Evolutionary conservation across 2,888 invertebrate genomes (phyloP), one percentile per base, ranked within the genome.

Genomic region (Mystacides longicornis): DNA sequence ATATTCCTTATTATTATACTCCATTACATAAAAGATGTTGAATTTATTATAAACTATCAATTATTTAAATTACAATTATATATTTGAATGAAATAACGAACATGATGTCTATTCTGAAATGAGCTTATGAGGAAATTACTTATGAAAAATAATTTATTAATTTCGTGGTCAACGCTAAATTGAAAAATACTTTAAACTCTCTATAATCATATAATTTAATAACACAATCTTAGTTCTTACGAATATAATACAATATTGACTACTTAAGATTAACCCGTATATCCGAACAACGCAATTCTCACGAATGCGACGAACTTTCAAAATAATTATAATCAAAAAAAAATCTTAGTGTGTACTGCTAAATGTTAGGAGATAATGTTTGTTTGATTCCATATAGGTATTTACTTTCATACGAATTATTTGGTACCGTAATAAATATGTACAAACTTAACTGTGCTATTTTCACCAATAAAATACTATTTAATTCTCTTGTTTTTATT

Each of bases 231-330:
- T n/a, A n/a, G n/a, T n/a, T n/a, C 4, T 7, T 37, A 37, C 16
- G 14, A 16, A 14, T 37, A 37, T 14, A 14, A 37, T 7, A 37
- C 14, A 37, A 7, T 14, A 27, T 5, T n/a, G n/a, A n/a, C 37
- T 37, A 47, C 47, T 42, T 33, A 51, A 49, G 37, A 50, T 52
- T 54, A 61, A 62, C 62, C 62, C 62, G 62, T 62, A 59, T 60
- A 54, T 56, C 62, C 62, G 61, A 62, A 62, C 62, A 55, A 46
- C 49, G 51, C 58, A 53, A 52, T 49, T 49, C 52, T 51, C 50
- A 37, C 54, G 58, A 54, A 56, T 33, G 51, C 52, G 48, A 31
- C 51, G 43, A 58, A 56, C 52, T 45, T 58, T 54, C 18, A 55
- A 49, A 59, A 7, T 14, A 59, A 54, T 47, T 50, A 56, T 54